Percentiles rank a stretch among this genome's conserved stretches.
phyloP scores from a whole-genome alignment of 2,888 invertebrate species.

The Sesia apiformis region DNA sequence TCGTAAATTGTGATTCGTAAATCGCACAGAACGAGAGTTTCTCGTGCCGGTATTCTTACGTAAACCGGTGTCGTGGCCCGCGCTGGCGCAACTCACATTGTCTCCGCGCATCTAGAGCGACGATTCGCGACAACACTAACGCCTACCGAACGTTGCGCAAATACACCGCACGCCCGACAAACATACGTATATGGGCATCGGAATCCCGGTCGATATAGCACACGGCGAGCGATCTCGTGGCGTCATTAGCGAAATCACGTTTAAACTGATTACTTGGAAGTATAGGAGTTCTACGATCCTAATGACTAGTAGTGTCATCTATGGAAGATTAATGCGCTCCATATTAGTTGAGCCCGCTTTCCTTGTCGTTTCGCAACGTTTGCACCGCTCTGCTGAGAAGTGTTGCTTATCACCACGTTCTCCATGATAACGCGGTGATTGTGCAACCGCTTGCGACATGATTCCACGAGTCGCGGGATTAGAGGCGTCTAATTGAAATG shows the following conservation, averaged over 20 bases:
- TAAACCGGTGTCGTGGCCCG: constrained; percentile 11
- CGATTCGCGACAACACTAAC: constrained; percentile 35
- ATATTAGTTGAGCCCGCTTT: neutral
- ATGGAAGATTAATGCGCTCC: neutral
- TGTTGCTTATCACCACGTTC: constrained; percentile 20
- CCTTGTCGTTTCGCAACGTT: constrained; percentile 26
- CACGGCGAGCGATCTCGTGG: constrained; percentile 1
- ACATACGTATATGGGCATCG: constrained; percentile 19
- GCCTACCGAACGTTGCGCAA: constrained; percentile 36
- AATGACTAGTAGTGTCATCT: neutral
- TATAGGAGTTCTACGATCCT: neutral
- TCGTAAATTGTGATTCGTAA: constrained; percentile 31
- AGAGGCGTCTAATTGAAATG: constrained; percentile 46
- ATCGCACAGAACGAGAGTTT: constrained; percentile 29
- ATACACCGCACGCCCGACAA: constrained; percentile 7
- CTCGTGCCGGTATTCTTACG: constrained; percentile 20
- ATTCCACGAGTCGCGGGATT: constrained; percentile 19
- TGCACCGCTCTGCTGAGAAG: constrained; percentile 25
- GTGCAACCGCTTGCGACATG: constrained; percentile 30
- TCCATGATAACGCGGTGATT: constrained; percentile 25
- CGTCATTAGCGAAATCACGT: constrained; percentile 17
- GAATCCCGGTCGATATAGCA: constrained; percentile 19
- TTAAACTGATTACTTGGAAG: constrained; percentile 10
- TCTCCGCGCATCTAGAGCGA: constrained; percentile 49
- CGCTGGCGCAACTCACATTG: constrained; percentile 31